Conservation (phyloP, 2,888 invertebrate genomes). For the Trachelus stipa region DNA sequence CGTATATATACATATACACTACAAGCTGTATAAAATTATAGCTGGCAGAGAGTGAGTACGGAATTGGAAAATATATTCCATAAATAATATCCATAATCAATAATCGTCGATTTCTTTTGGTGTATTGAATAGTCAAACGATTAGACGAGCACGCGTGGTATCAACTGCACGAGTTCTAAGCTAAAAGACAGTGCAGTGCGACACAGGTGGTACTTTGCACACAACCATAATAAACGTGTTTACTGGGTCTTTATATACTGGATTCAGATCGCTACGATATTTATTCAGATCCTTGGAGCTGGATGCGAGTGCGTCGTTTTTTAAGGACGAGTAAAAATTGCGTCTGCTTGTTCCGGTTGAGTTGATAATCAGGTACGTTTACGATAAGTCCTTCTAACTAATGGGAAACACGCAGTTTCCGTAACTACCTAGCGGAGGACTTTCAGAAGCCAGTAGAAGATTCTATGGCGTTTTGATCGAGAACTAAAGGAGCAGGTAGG, state of each 20-base stretch:
- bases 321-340: neutral
- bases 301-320: neutral
- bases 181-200: neutral
- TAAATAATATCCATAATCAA: neutral
- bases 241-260: neutral
- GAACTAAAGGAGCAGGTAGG: constrained; percentile 12
- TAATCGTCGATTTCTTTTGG: neutral
- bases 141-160: neutral
- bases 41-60: neutral
- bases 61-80: neutral
- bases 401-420: neutral
- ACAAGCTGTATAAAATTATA: neutral
- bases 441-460: neutral
- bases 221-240: neutral
- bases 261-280: neutral
- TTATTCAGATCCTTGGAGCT: neutral
- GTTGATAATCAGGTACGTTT: neutral
- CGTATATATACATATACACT: neutral
- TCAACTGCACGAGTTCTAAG: neutral
- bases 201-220: neutral
- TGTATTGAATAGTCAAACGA: neutral
- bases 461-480: constrained; percentile 29
- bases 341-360: neutral
- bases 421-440: neutral
- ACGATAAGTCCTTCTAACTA: neutral